A percentile compares a stretch with the other conserved stretches of the same genome.
These are phyloP conservation scores for Pegoplata infirma DNA, from an alignment of 2,888 invertebrate species.

Conservation along the genomic window DNA sequence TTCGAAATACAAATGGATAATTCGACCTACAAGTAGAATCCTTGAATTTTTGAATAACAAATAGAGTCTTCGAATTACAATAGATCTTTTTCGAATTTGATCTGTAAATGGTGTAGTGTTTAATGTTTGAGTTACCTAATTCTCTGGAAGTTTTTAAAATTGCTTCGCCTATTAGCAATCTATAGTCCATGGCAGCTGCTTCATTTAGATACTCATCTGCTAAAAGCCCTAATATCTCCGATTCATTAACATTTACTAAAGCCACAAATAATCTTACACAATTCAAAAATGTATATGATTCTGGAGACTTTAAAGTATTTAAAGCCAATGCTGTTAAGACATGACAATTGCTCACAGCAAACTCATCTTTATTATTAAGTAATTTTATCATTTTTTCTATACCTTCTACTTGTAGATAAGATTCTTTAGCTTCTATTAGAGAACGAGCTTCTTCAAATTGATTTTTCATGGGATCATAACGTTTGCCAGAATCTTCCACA, in stretches of 20 bases:
- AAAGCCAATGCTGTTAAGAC: constrained; percentile 74
- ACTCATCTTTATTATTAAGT: constrained; percentile 69
- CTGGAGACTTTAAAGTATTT: constrained; percentile 71
- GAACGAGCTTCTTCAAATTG: constrained; percentile 68
- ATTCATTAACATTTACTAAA: constrained; percentile 72
- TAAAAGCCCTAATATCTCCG: constrained; percentile 74
- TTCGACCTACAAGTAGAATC: too few relatives aligned
- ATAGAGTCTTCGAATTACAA: not conserved
- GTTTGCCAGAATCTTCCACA: not conserved
- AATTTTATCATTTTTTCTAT: constrained; percentile 73
- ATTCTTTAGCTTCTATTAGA: constrained; percentile 71
- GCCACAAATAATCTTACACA: constrained; percentile 74
- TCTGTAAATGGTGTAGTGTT: too few relatives aligned
- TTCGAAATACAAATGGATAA: too few relatives aligned
- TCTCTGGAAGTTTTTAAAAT: constrained; percentile 74
- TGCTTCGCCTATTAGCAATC: constrained; percentile 76
- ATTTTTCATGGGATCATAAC: not conserved
- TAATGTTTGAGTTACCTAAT: constrained; percentile 68
- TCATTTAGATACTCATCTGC: constrained; percentile 75
- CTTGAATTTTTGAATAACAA: too few relatives aligned
- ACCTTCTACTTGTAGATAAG: constrained; percentile 76
- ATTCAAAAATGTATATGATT: constrained; percentile 77
- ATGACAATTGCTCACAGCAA: constrained; percentile 71
- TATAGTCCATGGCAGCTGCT: constrained; percentile 70
- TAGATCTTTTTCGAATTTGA: not conserved